Percentiles rank a stretch among this genome's conserved stretches.
Conservation (phyloP, 2,113 vertebrate species). For the Scomber scombrus region DNA sequence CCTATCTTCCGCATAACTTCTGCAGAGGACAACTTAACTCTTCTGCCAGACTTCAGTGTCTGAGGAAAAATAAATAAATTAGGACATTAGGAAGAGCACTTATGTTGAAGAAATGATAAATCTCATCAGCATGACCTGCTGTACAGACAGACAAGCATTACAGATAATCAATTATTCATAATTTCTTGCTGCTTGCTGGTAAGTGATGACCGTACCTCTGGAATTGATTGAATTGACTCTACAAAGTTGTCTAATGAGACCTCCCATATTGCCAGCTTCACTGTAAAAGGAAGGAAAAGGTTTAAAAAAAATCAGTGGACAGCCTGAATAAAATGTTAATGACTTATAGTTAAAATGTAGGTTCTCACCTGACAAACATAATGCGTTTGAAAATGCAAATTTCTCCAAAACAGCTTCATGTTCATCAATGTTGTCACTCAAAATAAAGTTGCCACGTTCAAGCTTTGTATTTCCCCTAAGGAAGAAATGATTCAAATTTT, state of each 20-base stretch:
- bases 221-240: constrained; percentile 97
- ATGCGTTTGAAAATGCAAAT: constrained; percentile 98
- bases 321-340: background rate
- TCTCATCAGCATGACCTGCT: background rate
- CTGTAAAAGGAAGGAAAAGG: constrained; percentile 78
- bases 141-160: constrained; percentile 12
- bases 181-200: background rate
- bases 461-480: constrained; percentile 93
- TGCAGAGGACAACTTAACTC: constrained; percentile 93
- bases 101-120: background rate
- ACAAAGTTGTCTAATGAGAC: constrained; percentile 95
- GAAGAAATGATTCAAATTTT: constrained; percentile 1
- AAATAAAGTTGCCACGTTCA: constrained; percentile 90
- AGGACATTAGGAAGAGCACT: background rate
- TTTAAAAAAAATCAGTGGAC: background rate
- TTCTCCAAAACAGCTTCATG: constrained; percentile 92
- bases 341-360: background rate
- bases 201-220: constrained; percentile 87
- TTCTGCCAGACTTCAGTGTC: constrained; percentile 93
- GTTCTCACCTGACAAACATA: constrained; percentile 93
- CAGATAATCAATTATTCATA: constrained; percentile 36
- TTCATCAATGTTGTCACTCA: constrained; percentile 87
- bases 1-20: constrained; percentile 99
- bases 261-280: constrained; percentile 99
- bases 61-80: constrained; percentile 39